phyloP scores from a whole-genome alignment of 2,797 vertebrate species.

The Tadarida brasiliensis region DNA sequence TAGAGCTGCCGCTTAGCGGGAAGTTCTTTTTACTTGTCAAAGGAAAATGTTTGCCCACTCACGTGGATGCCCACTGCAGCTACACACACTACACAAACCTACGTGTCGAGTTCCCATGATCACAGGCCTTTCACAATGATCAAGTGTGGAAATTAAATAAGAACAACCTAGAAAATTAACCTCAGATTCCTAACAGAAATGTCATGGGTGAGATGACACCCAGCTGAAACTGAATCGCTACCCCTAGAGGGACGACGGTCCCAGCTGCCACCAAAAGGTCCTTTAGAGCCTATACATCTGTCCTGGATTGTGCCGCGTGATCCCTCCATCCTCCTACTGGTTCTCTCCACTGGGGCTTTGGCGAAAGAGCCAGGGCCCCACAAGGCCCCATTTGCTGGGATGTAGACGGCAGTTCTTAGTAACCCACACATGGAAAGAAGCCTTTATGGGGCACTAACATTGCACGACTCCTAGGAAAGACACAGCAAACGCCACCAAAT shows the following conservation, averaged over 20 bases:
- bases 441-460: background rate
- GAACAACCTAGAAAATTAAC: constrained; percentile 40
- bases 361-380: background rate
- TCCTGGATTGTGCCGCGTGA: accelerated
- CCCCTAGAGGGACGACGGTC: background rate
- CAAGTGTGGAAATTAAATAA: constrained; percentile 27
- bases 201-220: background rate
- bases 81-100: background rate
- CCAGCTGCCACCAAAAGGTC: background rate
- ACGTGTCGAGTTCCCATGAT: background rate
- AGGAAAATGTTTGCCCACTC: background rate
- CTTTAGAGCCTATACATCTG: background rate
- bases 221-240: background rate
- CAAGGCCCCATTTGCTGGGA: background rate
- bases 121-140: constrained; percentile 1
- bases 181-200: background rate
- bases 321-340: background rate
- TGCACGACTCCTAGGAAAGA: background rate
- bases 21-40: constrained; percentile 50
- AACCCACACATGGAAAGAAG: background rate
- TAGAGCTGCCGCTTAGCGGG: background rate
- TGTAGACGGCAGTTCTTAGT: background rate
- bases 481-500: background rate
- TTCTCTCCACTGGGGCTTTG: background rate
- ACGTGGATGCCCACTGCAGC: background rate